Base-by-base conservation (phyloP, 2,113 vertebrate genomes). In the Neogobius melanostomus region DNA sequence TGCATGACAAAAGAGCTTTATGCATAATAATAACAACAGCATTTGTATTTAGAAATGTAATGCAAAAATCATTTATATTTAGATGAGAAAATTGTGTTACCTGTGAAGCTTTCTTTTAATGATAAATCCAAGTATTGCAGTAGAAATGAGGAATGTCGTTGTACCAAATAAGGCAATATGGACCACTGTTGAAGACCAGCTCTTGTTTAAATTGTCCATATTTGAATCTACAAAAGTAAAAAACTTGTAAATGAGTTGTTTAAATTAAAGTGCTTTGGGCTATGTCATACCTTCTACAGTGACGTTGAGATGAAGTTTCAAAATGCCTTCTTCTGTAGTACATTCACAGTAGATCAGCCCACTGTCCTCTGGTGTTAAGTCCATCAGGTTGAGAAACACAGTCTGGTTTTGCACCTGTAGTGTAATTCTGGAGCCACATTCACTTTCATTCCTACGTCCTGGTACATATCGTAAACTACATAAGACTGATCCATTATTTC, bases 261-360 rank as follows among this genome's bases (percentile, higher is more conserved):
- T 21, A 11, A 56, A 45, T 44, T 7, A 44, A 9, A 61, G 59
- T 15, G 14, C 5, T 43, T 36, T 36, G 28, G 28, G 28, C 28
- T 36, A 5, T 44, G 16, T 36, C 28, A 36, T 65, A 80, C 74
- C 68, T 16, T 67, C 17, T 0, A 84, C 73, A 7, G 72, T 76
- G 28, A 83, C 8, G 43, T 45, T 36, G 28, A 36, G 28, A 36
- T 36, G 28, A 36, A 36, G 28, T 36, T 0, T 64, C 0, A 11
- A 0, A 5, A 11, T 7, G 66, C 8, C 69, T 0, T n/a, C n/a
- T n/a, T 0, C 0, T 8, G 0, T 0, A 49, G 0, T 0, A 64
- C 69, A 84, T 5, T 59, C 0, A 66, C 84, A 86, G 10, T 3
- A 61, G 71, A 59, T 54, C 45, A 5, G 67, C 42, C 73, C 74